Evolutionary conservation across 2,888 invertebrate genomes (phyloP).

Genomic region (Glyphotaelius pellucidus): DNA sequence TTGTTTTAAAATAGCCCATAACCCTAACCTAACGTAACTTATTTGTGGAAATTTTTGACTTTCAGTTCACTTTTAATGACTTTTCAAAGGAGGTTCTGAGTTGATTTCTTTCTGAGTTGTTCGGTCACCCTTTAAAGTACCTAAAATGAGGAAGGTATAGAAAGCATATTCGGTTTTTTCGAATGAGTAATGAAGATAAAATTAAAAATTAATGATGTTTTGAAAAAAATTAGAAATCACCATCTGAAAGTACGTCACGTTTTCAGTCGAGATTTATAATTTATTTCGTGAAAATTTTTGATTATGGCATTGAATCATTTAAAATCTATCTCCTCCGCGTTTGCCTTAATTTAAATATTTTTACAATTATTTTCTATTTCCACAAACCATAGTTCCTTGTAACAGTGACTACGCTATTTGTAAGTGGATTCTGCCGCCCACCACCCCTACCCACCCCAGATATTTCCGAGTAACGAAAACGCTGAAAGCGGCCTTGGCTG

Average conservation of each 20-base stretch:
- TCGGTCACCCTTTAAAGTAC: too few species aligned
- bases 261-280: neutral
- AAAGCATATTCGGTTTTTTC: too few species aligned
- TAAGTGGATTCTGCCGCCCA: neutral
- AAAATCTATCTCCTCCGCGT: neutral
- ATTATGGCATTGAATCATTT: neutral
- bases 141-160: too few species aligned
- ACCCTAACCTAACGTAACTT: too few species aligned
- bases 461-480: slow-evolving; percentile 8
- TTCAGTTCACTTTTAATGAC: too few species aligned
- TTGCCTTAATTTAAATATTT: neutral
- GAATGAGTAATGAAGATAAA: too few species aligned
- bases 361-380: neutral
- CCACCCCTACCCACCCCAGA: neutral
- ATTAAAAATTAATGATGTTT: too few species aligned
- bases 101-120: too few species aligned
- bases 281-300: neutral
- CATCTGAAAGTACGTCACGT: neutral
- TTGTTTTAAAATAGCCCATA: too few species aligned
- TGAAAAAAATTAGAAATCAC: neutral
- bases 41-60: too few species aligned
- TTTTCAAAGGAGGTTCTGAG: too few species aligned
- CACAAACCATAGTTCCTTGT: neutral
- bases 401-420: neutral
- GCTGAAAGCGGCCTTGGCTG: slow-evolving; percentile 13